phyloP scores from a whole-genome alignment of 2,113 vertebrate species.

The Mionectes macconnelli region DNA sequence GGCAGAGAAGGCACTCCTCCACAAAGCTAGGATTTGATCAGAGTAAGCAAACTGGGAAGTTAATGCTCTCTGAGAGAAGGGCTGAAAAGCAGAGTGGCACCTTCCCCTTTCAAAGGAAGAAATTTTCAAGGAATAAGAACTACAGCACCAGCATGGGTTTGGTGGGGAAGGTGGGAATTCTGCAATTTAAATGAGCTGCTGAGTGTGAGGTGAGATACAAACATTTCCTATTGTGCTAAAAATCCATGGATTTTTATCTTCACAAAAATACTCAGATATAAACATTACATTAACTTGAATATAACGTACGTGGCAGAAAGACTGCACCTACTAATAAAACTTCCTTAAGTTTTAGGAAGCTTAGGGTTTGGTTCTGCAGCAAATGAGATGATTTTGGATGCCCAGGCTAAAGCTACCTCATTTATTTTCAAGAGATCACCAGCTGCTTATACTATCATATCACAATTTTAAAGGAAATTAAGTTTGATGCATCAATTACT shows the following conservation, averaged over 20 bases:
- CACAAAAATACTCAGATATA: neutral
- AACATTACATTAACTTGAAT: neutral
- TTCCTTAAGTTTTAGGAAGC: neutral
- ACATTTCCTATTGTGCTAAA: neutral
- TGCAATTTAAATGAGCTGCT: neutral
- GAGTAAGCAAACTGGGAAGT: neutral
- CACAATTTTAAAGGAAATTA: constrained; percentile 22
- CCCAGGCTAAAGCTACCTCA: neutral
- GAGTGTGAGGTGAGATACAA: neutral
- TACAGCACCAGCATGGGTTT: neutral
- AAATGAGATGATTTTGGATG: neutral
- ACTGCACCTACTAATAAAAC: neutral
- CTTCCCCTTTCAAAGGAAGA: neutral
- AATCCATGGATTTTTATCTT: neutral
- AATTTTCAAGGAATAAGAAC: neutral
- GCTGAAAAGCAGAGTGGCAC: neutral
- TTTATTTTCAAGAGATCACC: neutral
- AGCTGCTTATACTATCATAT: neutral
- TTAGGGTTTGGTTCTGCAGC: neutral
- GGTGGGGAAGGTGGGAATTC: neutral
- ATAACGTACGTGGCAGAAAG: neutral
- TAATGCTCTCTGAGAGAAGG: neutral
- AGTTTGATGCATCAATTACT: neutral
- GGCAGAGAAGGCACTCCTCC: neutral
- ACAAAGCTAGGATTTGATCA: neutral